phyloP scores from a whole-genome alignment of 2,888 invertebrate genomes.

The Metopia argyrocephala region DNA sequence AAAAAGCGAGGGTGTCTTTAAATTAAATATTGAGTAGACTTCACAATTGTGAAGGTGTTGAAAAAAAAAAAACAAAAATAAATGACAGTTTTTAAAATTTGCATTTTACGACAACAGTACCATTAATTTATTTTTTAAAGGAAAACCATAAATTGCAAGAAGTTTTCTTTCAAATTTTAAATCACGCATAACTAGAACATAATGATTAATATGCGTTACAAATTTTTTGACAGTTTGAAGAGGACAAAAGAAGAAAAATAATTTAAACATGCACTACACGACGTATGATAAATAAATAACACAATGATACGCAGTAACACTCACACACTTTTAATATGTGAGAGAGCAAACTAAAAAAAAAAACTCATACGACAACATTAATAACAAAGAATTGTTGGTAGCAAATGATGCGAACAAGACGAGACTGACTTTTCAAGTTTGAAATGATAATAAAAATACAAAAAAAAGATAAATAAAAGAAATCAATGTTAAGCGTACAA shows the following conservation, averaged over 20 bases:
- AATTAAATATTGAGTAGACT: neutral
- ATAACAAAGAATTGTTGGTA: neutral
- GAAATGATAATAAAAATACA: slow-evolving; percentile 14
- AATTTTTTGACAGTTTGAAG: slow-evolving; percentile 41
- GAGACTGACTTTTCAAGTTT: slow-evolving; percentile 42
- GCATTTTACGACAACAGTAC: no score
- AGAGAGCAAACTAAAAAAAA: neutral
- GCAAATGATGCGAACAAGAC: neutral
- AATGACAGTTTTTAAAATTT: neutral
- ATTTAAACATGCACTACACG: slow-evolving; percentile 36
- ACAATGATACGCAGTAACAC: neutral
- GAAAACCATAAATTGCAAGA: no score
- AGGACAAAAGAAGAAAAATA: slow-evolving; percentile 7
- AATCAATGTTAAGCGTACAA: slow-evolving; percentile 49
- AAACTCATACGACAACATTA: neutral
- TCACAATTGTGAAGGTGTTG: slow-evolving; percentile 16
- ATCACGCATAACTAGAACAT: slow-evolving; percentile 44
- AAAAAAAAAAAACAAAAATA: slow-evolving; percentile 19
- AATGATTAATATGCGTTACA: slow-evolving; percentile 55
- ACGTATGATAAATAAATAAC: slow-evolving; percentile 58
- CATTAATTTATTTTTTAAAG: no score
- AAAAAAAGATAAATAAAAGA: slow-evolving; percentile 6
- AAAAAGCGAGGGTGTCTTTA: slow-evolving; percentile 14
- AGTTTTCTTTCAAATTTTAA: no score
- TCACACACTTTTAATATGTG: neutral